Conservation (phyloP, 2,888 invertebrate genomes). For the Epinotia nisella region DNA sequence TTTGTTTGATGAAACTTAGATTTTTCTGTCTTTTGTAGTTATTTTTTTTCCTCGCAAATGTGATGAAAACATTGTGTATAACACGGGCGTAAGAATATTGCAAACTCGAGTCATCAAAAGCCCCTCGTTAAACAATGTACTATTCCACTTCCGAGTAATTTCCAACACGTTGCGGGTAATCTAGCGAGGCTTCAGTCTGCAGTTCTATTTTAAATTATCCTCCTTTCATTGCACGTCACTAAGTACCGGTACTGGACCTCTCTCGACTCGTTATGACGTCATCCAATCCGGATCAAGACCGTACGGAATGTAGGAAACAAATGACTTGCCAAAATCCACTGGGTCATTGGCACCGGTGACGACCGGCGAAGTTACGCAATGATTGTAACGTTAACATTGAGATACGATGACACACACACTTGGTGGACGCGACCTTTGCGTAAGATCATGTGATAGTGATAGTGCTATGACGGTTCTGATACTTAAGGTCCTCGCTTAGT, state of each 20-base stretch:
- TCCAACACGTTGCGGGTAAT: constrained; percentile 10
- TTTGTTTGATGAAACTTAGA: no score
- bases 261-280: constrained; percentile 39
- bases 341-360: constrained; percentile 42
- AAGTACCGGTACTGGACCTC: constrained; percentile 11
- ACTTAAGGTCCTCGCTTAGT: not conserved
- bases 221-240: constrained; percentile 26
- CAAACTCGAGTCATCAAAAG: no score
- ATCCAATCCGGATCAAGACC: constrained; percentile 41
- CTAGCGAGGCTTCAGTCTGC: not conserved
- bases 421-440: constrained; percentile 18
- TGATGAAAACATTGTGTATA: no score
- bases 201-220: constrained; percentile 17
- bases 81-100: no score
- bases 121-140: no score
- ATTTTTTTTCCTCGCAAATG: no score
- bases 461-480: not conserved
- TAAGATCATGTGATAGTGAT: not conserved
- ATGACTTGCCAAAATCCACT: constrained; percentile 38
- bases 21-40: no score
- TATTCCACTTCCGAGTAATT: constrained; percentile 17
- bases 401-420: constrained; percentile 26
- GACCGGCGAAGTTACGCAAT: constrained; percentile 37
- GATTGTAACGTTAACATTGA: constrained; percentile 36
- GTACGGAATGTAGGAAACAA: constrained; percentile 39